Base-by-base conservation (phyloP, 2,113 vertebrate species). In the Lamprologus ornatipinnis region DNA sequence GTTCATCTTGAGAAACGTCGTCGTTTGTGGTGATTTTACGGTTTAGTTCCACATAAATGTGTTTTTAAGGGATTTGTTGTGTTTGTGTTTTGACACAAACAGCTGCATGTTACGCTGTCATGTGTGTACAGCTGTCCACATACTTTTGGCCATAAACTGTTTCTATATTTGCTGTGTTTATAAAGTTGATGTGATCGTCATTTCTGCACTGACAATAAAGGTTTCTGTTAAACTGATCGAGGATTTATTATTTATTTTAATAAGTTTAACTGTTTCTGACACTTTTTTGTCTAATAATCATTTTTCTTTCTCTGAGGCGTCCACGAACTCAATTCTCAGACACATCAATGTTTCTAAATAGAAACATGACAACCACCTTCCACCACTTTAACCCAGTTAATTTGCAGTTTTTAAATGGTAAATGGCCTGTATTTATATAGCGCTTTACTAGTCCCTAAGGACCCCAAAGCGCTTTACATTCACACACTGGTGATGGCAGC, bases 351-450 rank as follows among this genome's bases (percentile, higher is more conserved):
- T 12, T n/a, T 35, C 31, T 65, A 3, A 65, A 35, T 60, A 60
- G 60, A 65, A 65, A 65, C 60, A n/a, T 5, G 4, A n/a, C 31
- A 65, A 7, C 6, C 17, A 65, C 17, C 60, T 65, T 35, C 58
- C 31, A 65, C 17, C 31, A 35, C 17, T 63, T n/a, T 65, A n/a
- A 65, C 31, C 0, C 31, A n/a, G 31, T 65, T 65, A 65, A n/a
- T 65, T n/a, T 19, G 31, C 58, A 5, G 58, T 63, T 63, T 63
- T 45, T 7, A 45, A 45, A 45, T 42, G 0, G 12, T 42, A 42
- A 42, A 45, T 45, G 6, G 13, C 0, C 42, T 45, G 13, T 0
- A 7, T 45, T 45, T 45, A 0, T 45, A 14, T 14, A 45, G 13
- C 3, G 42, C 42, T 45, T 45, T 45, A 14, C 13, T 45, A 14